These are phyloP conservation scores for Agriopis aurantiaria DNA, from an alignment of 2,888 invertebrate genomes.

Conservation along the genomic window DNA sequence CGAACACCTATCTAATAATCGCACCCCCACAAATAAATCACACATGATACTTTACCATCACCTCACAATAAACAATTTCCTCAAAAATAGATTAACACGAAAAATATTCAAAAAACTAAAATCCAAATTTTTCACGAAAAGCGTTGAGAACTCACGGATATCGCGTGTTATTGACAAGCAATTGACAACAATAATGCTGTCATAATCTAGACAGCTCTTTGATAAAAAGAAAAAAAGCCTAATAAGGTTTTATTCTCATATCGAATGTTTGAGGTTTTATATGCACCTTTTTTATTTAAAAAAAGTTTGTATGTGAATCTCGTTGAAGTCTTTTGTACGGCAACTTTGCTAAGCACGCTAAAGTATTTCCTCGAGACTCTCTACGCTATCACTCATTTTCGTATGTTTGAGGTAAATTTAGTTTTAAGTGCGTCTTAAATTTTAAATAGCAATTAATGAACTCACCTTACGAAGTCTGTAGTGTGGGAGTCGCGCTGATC, in stretches of 20 bases:
- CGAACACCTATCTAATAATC: constrained; percentile 68
- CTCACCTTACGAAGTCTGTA: constrained; percentile 58
- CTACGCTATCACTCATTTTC: neutral
- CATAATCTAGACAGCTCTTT: constrained; percentile 51
- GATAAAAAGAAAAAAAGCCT: constrained; percentile 40
- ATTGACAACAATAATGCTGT: constrained; percentile 25
- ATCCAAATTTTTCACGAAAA: constrained; percentile 78
- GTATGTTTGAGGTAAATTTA: neutral
- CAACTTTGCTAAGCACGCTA: neutral
- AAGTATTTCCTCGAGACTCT: neutral
- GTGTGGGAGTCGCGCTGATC: constrained; percentile 30
- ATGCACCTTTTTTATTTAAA: neutral
- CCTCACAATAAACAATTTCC: constrained; percentile 81
- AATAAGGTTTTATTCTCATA: constrained; percentile 17
- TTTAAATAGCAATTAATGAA: constrained; percentile 38
- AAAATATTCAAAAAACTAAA: constrained; percentile 81
- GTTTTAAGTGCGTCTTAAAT: neutral
- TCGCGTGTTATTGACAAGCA: constrained; percentile 53
- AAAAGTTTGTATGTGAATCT: constrained; percentile 35
- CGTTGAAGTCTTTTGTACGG: constrained; percentile 39
- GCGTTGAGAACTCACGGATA: constrained; percentile 70
- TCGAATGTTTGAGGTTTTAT: neutral
- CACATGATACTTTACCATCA: constrained; percentile 83
- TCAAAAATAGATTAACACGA: constrained; percentile 82
- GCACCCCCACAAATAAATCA: constrained; percentile 69